Evolutionary conservation across 2,797 vertebrate species (phyloP).

Genomic region (Notamacropus eugenii): DNA sequence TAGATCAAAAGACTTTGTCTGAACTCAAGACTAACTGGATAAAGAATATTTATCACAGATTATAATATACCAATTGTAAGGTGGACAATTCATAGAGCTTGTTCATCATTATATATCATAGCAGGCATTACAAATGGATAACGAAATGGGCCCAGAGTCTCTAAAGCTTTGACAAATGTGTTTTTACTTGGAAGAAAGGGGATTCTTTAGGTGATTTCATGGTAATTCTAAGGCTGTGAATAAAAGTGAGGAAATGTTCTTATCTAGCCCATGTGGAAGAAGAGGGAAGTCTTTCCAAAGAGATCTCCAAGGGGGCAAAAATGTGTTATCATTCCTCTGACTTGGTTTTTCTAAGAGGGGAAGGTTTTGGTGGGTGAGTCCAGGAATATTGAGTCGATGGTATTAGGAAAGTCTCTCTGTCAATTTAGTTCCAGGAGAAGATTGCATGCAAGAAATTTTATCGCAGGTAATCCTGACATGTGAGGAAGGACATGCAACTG

Average conservation of each 20-base stretch:
- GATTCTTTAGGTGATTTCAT: neutral
- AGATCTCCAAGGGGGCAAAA: neutral
- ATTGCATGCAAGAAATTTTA: neutral
- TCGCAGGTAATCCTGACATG: neutral
- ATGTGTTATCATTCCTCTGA: neutral
- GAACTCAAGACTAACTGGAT: neutral
- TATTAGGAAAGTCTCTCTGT: neutral
- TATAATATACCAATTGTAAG: neutral
- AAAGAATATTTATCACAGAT: neutral
- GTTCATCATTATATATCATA: neutral
- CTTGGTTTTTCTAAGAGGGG: neutral
- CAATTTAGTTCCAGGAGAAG: neutral
- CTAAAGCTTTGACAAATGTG: neutral
- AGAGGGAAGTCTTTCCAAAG: neutral
- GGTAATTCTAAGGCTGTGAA: neutral
- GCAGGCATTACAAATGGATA: neutral
- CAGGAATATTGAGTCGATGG: neutral
- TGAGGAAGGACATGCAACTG: neutral
- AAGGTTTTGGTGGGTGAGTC: neutral
- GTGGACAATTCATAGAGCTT: neutral
- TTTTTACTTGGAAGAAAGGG: neutral
- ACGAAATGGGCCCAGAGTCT: neutral
- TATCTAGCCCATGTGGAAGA: neutral
- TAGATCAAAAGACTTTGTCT: neutral
- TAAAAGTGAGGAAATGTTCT: neutral